A percentile compares a stretch with the other conserved stretches of the same genome.
phyloP scores from a whole-genome alignment of 35 echinoderm and acorn worm species.

The Apostichopus japonicus region DNA sequence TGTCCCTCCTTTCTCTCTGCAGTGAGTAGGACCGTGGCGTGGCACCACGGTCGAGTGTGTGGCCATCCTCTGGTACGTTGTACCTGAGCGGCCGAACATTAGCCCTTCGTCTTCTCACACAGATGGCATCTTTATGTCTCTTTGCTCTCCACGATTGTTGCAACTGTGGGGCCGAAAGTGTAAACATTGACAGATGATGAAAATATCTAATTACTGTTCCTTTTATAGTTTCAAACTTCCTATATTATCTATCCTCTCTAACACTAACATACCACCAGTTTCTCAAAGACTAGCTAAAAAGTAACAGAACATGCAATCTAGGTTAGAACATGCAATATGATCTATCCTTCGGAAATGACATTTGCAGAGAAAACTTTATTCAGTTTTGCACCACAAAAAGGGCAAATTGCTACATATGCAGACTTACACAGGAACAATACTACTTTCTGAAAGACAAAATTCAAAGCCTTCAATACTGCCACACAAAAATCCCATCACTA shows the following conservation, averaged over 20 bases:
- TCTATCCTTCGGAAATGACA: no score
- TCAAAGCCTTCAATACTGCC: no score
- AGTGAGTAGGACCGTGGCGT: constrained; percentile 33
- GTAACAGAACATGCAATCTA: not conserved
- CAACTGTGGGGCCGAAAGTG: not conserved
- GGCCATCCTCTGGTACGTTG: no score
- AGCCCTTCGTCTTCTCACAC: not conserved
- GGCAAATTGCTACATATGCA: no score
- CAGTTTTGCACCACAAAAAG: no score
- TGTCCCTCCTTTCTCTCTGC: constrained; percentile 61
- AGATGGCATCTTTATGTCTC: not conserved
- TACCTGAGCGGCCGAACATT: not conserved
- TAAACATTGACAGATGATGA: not conserved
- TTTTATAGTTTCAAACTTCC: not conserved
- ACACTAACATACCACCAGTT: not conserved
- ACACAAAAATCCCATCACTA: no score
- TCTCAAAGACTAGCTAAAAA: not conserved
- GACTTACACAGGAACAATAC: no score
- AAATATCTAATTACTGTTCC: not conserved
- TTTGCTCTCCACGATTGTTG: not conserved
- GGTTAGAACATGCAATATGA: not conserved
- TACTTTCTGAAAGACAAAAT: no score
- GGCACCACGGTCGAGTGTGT: not conserved
- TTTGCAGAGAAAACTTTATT: no score
- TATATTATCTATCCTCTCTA: not conserved